phyloP scores from a whole-genome alignment of 2,888 invertebrate species.

The Xiphydria camelus region DNA sequence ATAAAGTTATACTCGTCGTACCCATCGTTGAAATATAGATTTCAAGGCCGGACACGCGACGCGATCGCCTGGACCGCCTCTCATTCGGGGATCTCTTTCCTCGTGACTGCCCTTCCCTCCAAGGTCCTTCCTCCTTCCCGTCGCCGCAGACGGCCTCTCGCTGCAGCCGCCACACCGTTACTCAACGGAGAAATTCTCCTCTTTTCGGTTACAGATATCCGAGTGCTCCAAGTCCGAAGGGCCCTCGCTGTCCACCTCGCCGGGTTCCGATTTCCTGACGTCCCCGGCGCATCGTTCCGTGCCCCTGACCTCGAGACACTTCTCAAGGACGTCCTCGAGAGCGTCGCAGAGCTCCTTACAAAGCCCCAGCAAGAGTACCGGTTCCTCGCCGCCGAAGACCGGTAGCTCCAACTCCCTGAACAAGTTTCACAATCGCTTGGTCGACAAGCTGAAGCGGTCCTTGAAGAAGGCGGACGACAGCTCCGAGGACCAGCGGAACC shows the following conservation, averaged over 20 bases:
- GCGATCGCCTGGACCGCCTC: too few relatives aligned
- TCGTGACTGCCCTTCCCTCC: too few relatives aligned
- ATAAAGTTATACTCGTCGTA: too few relatives aligned
- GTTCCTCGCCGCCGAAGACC: slow-evolving; percentile 66
- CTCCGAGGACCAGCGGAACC: slow-evolving; percentile 58
- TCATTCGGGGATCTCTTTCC: too few relatives aligned
- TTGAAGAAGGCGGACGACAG: slow-evolving; percentile 65
- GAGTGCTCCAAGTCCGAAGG: slow-evolving; percentile 76
- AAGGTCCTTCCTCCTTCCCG: too few relatives aligned
- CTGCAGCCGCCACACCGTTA: too few relatives aligned
- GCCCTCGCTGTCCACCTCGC: slow-evolving; percentile 70
- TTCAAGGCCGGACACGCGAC: too few relatives aligned
- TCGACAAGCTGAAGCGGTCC: slow-evolving; percentile 77
- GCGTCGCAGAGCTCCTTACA: slow-evolving; percentile 67
- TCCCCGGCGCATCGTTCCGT: slow-evolving; percentile 69
- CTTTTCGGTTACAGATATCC: slow-evolving; percentile 61
- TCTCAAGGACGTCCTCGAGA: slow-evolving; percentile 66
- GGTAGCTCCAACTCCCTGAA: slow-evolving; percentile 67
- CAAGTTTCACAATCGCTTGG: slow-evolving; percentile 79
- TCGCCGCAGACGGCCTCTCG: too few relatives aligned
- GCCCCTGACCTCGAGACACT: slow-evolving; percentile 68
- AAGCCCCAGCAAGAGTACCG: slow-evolving; percentile 70
- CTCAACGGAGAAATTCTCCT: too few relatives aligned
- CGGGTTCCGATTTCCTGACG: slow-evolving; percentile 63
- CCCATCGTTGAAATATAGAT: too few relatives aligned